Evolutionary conservation across 2,888 invertebrate genomes (phyloP).

Genomic region (Drosophila tanythrix): DNA sequence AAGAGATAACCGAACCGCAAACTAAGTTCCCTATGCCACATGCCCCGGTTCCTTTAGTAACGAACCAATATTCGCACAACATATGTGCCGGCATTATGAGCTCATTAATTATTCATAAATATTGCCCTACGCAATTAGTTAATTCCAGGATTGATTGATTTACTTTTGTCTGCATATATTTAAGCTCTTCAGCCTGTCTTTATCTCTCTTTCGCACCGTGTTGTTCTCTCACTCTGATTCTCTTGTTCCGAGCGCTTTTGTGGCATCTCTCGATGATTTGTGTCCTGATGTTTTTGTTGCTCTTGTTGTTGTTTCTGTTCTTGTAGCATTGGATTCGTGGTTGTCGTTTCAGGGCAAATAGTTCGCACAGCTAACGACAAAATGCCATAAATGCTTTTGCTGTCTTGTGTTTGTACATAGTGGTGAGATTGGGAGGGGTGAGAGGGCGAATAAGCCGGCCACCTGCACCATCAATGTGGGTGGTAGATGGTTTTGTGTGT

Average conservation of each 20-base stretch:
- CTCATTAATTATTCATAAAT: constrained; percentile 83
- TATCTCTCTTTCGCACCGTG: background rate
- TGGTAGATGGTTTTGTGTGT: background rate
- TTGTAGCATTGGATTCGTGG: constrained; percentile 57
- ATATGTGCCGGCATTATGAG: constrained; percentile 59
- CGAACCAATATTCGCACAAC: constrained; percentile 3
- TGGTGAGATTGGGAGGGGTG: background rate
- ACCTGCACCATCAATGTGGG: constrained; percentile 17
- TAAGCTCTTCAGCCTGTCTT: constrained; percentile 20
- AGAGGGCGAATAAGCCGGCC: constrained; percentile 1
- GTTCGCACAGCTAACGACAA: constrained; percentile 66
- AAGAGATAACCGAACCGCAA: constrained; percentile 61
- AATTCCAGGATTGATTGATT: constrained; percentile 80
- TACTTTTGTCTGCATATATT: constrained; percentile 63
- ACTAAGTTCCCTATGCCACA: constrained; percentile 23
- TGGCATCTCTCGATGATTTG: constrained; percentile 60
- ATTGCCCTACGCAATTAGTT: constrained; percentile 81
- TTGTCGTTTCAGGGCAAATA: constrained; percentile 66
- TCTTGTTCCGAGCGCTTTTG: constrained; percentile 34
- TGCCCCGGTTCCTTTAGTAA: constrained; percentile 1
- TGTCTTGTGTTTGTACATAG: constrained; percentile 53
- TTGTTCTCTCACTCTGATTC: constrained; percentile 15
- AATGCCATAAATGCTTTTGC: constrained; percentile 69
- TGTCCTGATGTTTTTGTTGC: constrained; percentile 36
- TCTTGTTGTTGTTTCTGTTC: constrained; percentile 34